Evolutionary conservation across 2,797 vertebrate genomes (phyloP), one percentile per base, ranked within the genome.

Genomic region (Luscinia luscinia): DNA sequence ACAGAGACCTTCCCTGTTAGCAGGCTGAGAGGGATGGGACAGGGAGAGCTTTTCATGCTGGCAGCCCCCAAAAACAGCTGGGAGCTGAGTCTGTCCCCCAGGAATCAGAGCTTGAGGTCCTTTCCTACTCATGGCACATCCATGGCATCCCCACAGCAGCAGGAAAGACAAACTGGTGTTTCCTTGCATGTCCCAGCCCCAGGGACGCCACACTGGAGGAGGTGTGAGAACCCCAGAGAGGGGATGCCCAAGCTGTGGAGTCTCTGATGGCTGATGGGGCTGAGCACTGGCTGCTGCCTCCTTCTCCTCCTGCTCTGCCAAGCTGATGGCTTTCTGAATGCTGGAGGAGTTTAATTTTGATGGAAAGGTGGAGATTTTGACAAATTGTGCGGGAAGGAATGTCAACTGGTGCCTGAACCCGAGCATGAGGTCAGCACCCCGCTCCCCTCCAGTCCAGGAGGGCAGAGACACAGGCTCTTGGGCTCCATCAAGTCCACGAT

Each of bases 161-260:
- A 2, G 73, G 61, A 55, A 48, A 45, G 69, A 51, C 49, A 70
- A 81, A 46, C 22, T 21, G 32, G 34, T 21, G 6, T 6, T 46
- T 63, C 34, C 48, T 32, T 23, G 36, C 22, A 4, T 2, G 41
- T 26, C 54, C 36, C 54, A 41, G 5, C 1, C 1, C 0, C 0
- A 84, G 64, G 24, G 32, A 59, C 0, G 0, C 6, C 36, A 48
- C 28, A 16, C 45, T 16, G 26, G 46, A 49, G 70, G 1, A 26
- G 10, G 13, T 38, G 20, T 46, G 30, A 84, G 75, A 72, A 13
- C 6, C 26, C 22, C 41, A 34, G 51, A 0, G 1, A 41, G 40
- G 26, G 14, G 27, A 62, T 8, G 4, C 23, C 20, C 16, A 4
- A 11, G 40, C 12, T 38, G 38, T 32, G 77, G 66, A 55, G 20